Percentiles rank a stretch among this genome's conserved stretches.
These are phyloP conservation scores for Gambusia yucatana DNA, from an alignment of 2,797 vertebrate species.

Conservation along the genomic window DNA sequence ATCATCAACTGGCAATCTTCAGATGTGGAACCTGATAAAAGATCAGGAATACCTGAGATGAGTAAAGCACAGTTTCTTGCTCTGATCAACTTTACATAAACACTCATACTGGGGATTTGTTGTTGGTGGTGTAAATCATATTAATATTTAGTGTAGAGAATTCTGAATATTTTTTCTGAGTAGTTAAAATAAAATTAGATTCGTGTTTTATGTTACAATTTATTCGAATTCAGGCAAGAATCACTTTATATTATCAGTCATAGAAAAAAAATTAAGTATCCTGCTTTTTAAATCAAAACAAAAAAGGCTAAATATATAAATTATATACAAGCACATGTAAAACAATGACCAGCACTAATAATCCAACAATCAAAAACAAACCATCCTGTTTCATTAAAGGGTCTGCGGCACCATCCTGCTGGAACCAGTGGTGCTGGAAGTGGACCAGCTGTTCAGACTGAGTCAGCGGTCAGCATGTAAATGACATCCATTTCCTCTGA, in stretches of 20 bases:
- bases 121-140: neutral
- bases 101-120: neutral
- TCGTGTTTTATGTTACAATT: constrained; percentile 6
- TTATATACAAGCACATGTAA: neutral
- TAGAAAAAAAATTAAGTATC: no score
- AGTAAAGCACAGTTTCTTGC: neutral
- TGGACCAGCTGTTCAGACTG: no score
- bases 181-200: neutral
- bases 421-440: neutral
- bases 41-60: neutral
- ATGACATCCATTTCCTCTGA: neutral
- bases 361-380: constrained; percentile 2
- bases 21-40: constrained; percentile 36
- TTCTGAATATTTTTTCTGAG: neutral
- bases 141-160: neutral
- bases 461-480: neutral
- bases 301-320: neutral
- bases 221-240: neutral
- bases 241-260: neutral
- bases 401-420: neutral
- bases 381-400: neutral
- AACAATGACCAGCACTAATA: neutral
- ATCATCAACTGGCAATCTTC: constrained; percentile 48
- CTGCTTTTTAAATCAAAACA: neutral
- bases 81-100: neutral